Evolutionary conservation across 2,113 vertebrate genomes (phyloP).

Genomic region (Galbula dea): DNA sequence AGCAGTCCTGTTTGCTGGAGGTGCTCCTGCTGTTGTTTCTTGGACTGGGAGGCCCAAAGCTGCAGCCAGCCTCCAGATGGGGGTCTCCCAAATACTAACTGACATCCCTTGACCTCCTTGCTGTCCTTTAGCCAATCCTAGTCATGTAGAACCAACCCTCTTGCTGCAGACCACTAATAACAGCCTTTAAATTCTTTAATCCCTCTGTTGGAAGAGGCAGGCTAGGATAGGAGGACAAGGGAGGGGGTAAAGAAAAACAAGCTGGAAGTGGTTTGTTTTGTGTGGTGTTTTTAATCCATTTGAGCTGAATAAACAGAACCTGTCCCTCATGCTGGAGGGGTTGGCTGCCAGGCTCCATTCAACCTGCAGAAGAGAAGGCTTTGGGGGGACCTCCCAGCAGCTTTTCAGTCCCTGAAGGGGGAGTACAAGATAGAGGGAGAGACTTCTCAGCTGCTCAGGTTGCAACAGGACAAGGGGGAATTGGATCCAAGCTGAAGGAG

Average conservation of each 20-base stretch:
- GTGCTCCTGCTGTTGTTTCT: neutral
- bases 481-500: too few species aligned
- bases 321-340: accelerated
- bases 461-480: too few species aligned
- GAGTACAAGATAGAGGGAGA: too few species aligned
- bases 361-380: too few species aligned
- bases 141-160: neutral
- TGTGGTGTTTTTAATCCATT: too few species aligned
- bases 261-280: neutral
- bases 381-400: too few species aligned
- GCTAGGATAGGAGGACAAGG: neutral
- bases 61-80: neutral
- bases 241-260: too few species aligned
- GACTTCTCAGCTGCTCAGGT: too few species aligned
- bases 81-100: neutral
- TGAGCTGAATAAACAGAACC: neutral
- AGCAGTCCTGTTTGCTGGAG: neutral
- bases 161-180: neutral
- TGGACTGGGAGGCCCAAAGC: neutral
- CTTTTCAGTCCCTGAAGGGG: too few species aligned
- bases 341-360: neutral
- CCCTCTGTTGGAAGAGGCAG: neutral
- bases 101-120: neutral
- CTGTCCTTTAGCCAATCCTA: neutral
- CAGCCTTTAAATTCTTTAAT: neutral